phyloP scores from a whole-genome alignment of 2,888 invertebrate species.

The Malachius bipustulatus region DNA sequence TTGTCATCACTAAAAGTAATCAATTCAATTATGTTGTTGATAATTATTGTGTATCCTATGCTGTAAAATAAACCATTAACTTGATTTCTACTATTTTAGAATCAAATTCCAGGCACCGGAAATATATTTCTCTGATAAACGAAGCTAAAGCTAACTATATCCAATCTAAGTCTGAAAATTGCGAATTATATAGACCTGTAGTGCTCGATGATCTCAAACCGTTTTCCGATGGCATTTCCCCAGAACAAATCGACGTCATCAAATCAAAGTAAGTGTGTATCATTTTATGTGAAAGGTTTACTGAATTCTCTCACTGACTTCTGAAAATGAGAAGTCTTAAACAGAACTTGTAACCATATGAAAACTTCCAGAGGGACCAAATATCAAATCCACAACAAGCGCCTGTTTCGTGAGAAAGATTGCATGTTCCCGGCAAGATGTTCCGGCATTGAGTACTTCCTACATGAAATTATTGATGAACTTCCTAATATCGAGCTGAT shows the following conservation, averaged over 20 bases:
- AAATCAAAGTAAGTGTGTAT: constrained; percentile 33
- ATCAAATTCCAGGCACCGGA: no score
- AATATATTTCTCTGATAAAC: no score
- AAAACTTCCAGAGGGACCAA: constrained; percentile 48
- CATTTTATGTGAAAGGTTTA: no score
- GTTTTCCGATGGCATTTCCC: constrained; percentile 61
- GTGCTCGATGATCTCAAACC: constrained; percentile 56
- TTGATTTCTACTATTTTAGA: no score
- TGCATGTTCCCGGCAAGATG: constrained; percentile 93
- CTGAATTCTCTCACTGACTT: no score
- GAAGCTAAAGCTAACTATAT: constrained; percentile 40
- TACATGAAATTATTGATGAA: constrained; percentile 53
- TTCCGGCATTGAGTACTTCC: constrained; percentile 80
- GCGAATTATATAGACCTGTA: constrained; percentile 51
- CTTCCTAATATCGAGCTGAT: constrained; percentile 76
- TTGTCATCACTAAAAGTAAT: no score
- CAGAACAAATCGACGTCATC: constrained; percentile 50
- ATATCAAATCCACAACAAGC: constrained; percentile 74
- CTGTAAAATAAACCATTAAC: no score
- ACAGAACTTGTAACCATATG: no score
- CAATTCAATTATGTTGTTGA: no score
- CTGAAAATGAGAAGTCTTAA: no score
- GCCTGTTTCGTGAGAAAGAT: constrained; percentile 66
- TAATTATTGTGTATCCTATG: no score
- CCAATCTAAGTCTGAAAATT: constrained; percentile 46